Conservation (phyloP, 2,797 vertebrate species). For the Decapterus maruadsi region DNA sequence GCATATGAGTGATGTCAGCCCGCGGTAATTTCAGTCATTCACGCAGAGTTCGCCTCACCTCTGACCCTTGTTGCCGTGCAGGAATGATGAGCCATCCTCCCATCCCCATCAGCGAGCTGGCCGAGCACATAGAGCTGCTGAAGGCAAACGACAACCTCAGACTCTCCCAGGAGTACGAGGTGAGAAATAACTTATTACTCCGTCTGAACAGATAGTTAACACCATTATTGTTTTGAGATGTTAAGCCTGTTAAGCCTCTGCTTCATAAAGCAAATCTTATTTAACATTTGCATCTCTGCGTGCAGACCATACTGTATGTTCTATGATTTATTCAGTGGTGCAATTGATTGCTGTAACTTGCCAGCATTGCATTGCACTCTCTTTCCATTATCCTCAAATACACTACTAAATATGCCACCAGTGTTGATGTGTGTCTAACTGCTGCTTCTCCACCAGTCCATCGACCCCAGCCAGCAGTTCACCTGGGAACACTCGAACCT, state of each 20-base stretch:
- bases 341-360: constrained; percentile 63
- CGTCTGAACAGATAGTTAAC: constrained; percentile 36
- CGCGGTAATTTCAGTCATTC: constrained; percentile 40
- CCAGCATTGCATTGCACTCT: constrained; percentile 49
- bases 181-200: constrained; percentile 73
- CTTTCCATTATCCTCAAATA: constrained; percentile 61
- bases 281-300: constrained; percentile 60
- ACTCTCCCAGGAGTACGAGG: constrained; percentile 99
- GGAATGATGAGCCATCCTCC: constrained; percentile 99
- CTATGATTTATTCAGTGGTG: constrained; percentile 76
- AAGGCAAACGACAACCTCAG: constrained; percentile 99
- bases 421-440: constrained; percentile 35
- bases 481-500: constrained; percentile 99
- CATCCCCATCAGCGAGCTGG: constrained; percentile 94
- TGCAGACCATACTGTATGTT: constrained; percentile 36
- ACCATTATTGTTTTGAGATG: constrained; percentile 44
- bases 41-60: constrained; percentile 32
- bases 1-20: constrained; percentile 56
- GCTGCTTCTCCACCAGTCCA: constrained; percentile 86
- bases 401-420: constrained; percentile 28
- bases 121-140: constrained; percentile 96
- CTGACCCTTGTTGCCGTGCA: constrained; percentile 71
- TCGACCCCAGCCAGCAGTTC: constrained; percentile 99
- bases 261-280: constrained; percentile 61
- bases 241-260: constrained; percentile 51